These are phyloP conservation scores for Cydia strobilella DNA, from an alignment of 1,140 invertebrate species.

Conservation along the genomic window DNA sequence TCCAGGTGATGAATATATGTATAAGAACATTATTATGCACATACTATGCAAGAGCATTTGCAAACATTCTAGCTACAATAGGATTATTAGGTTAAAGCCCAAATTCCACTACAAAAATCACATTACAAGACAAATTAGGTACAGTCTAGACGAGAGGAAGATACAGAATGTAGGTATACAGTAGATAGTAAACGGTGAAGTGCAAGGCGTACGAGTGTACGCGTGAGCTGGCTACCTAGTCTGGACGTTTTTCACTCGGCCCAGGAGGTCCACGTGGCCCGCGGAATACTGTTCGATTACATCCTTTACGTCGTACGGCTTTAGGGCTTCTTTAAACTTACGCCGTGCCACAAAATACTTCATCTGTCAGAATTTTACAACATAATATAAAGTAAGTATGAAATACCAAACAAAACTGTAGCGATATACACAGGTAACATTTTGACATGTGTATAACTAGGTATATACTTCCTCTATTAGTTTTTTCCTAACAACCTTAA, in stretches of 20 bases:
- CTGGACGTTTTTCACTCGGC: constrained; percentile 94
- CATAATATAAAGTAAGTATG: constrained; percentile 44
- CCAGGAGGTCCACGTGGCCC: constrained; percentile 93
- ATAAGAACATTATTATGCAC: constrained; percentile 61
- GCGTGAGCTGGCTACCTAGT: constrained; percentile 83
- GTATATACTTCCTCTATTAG: too few species aligned
- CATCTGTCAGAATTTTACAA: constrained; percentile 84
- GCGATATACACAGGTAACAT: too few species aligned
- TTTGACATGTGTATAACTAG: too few species aligned
- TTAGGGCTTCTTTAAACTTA: constrained; percentile 97
- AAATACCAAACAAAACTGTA: constrained; percentile 27
- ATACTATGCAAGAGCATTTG: constrained; percentile 48
- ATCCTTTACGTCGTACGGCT: constrained; percentile 98
- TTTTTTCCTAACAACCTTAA: too few species aligned
- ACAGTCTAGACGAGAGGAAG: constrained; percentile 62
- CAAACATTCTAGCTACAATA: constrained; percentile 39
- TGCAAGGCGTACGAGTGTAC: constrained; percentile 59
- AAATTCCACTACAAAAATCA: constrained; percentile 62
- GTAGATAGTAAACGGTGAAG: constrained; percentile 53
- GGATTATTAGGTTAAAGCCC: constrained; percentile 53
- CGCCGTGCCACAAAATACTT: constrained; percentile 96
- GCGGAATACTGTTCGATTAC: constrained; percentile 98
- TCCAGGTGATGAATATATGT: constrained; percentile 33
- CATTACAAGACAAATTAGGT: constrained; percentile 56
- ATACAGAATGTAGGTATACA: constrained; percentile 43